These are phyloP conservation scores for Tetragnatha montana DNA, from an alignment of 2,888 invertebrate species.

Conservation along the genomic window DNA sequence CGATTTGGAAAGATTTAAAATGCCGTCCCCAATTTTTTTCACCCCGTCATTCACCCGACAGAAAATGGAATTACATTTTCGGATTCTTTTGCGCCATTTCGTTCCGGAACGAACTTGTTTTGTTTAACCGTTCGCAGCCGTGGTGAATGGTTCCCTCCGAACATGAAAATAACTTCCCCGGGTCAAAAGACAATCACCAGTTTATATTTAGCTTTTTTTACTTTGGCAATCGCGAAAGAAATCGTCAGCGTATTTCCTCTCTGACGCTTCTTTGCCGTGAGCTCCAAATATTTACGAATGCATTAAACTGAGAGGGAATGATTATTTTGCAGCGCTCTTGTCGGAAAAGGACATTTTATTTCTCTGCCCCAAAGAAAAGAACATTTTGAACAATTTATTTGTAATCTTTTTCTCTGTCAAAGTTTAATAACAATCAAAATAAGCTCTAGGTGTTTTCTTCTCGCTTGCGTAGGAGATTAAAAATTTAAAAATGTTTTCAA, in stretches of 20 bases:
- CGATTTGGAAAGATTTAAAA: conserved; percentile 50
- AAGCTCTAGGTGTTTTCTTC: neutral
- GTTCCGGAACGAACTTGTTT: conserved; percentile 17
- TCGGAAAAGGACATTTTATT: neutral
- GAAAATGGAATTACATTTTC: conserved; percentile 46
- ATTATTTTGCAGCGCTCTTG: neutral
- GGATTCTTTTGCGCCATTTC: conserved; percentile 37
- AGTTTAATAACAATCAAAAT: neutral
- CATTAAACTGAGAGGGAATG: neutral
- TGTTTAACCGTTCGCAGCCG: conserved; percentile 15
- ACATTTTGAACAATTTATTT: neutral
- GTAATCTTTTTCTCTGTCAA: neutral
- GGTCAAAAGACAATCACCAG: conserved; percentile 55
- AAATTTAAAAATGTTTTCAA: neutral
- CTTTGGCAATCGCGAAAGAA: conserved; percentile 21
- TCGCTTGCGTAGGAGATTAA: neutral
- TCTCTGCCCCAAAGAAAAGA: neutral
- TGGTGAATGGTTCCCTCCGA: conserved; percentile 16
- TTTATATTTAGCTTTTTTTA: conserved; percentile 42
- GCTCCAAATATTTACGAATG: conserved; percentile 37
- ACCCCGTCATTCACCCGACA: conserved; percentile 22
- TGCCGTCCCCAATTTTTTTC: conserved; percentile 26
- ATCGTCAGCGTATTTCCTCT: conserved; percentile 22
- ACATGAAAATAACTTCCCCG: conserved; percentile 54
- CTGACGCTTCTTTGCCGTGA: neutral